Evolutionary conservation across 2,797 vertebrate genomes (phyloP), one percentile per base, ranked within the genome.

Genomic region (Cyprinodon diabolis): DNA sequence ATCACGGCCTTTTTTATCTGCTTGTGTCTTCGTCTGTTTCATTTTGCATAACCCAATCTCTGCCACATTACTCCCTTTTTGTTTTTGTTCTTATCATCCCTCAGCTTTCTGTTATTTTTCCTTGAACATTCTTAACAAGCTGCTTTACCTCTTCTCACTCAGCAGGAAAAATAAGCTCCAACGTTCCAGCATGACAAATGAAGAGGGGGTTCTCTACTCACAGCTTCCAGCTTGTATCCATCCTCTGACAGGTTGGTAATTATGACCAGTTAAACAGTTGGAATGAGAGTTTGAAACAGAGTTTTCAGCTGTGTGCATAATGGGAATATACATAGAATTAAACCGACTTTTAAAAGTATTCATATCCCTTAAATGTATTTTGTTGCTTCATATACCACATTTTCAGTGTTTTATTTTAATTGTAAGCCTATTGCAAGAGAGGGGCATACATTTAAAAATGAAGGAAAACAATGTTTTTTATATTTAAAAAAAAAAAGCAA

Each of bases 121-220:
- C 72, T 66, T 77, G 66, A 58, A 75, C 63, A 37, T 74, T 67
- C 55, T 82, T 74, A 73, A 67, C 78, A 69, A 57, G 75, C 77
- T 80, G 65, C 72, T 25, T 66, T 71, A 65, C 60, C 76, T 52
- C 68, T 69, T 77, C 72, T 56, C 68, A 68, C 63, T 68, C 76
- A 66, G 76, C 87, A 86, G 85, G 87, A 86, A 83, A 93, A 91
- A 93, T 92, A 93, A 93, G 93, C 92, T 30, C 88, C 48, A 70
- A 84, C 19, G 69, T 74, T 81, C 69, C 71, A 66, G 49, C 35
- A 72, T 81, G 87, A 84, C 67, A 65, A 77, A 80, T 76, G 81
- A 76, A 68, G 82, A 75, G 68, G 74, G 15, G 78, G 72, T 82
- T 75, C 84, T 74, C 19, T 4, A 75, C 84, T 76, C 78, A 49